A percentile compares a stretch with the other conserved stretches of the same genome.
phyloP scores from a whole-genome alignment of 92 coral and sea anemone species.

The Montipora capitata region DNA sequence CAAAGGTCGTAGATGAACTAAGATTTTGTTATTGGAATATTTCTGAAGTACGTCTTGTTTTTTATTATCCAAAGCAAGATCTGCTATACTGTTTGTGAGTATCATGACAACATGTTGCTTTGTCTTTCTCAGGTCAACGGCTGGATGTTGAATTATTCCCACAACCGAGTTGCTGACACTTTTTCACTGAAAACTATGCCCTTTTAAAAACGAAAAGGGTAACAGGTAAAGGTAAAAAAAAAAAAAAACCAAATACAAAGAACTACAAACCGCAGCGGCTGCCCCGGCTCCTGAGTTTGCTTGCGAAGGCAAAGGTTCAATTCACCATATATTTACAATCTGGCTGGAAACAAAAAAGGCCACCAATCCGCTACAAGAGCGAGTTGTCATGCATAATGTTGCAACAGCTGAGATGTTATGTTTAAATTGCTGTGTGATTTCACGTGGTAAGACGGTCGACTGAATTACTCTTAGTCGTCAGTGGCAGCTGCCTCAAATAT shows the following conservation, averaged over 20 bases:
- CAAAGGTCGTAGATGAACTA: conserved; percentile 16
- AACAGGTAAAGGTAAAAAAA: neutral
- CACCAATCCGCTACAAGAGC: neutral
- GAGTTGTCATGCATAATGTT: neutral
- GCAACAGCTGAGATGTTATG: conserved; percentile 18
- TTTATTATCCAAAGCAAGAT: conserved; percentile 8
- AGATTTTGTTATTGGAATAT: neutral
- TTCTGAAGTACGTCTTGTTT: conserved; percentile 1
- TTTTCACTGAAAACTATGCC: too few species aligned
- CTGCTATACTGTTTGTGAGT: neutral
- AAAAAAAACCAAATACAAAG: neutral
- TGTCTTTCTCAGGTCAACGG: too few species aligned
- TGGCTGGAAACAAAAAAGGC: conserved; percentile 1
- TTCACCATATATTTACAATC: neutral
- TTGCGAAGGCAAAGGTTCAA: neutral
- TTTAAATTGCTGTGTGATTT: conserved; percentile 2
- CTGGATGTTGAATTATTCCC: too few species aligned
- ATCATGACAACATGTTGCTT: too few species aligned
- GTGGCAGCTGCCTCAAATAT: neutral
- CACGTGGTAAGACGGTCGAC: conserved; percentile 15
- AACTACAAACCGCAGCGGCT: too few species aligned
- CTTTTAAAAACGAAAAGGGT: neutral
- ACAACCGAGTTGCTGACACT: too few species aligned
- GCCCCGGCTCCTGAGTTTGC: neutral
- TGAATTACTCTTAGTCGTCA: neutral